Base-by-base conservation (phyloP, 2,113 vertebrate genomes). In the Canis aureus region DNA sequence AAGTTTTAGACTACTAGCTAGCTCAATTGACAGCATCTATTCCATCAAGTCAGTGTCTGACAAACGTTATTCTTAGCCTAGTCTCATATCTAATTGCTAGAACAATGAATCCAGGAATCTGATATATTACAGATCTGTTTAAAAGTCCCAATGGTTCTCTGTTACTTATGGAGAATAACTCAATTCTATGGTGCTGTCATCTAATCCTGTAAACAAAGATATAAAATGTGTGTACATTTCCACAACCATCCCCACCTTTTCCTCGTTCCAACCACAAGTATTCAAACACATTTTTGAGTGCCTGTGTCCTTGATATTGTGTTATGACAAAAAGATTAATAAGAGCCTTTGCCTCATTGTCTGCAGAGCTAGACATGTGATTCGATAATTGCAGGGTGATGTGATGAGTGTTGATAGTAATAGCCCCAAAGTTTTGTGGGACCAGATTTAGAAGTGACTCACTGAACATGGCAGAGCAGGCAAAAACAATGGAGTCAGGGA, bases 391-490 rank as follows among this genome's bases (percentile, higher is more conserved):
- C 35, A 89, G 62, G 7, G 8, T 20, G 94, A 51, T 79, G 8
- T 92, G 62, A 92, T 89, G 62, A 83, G 27, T 79, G 60, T 94
- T 91, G n/a, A 89, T 64, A 73, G 29, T 38, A 79, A 73, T 32
- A 94, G 35, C 16, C 51, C 8, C 69, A 74, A 59, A 59, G 60
- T 92, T 83, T 62, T 73, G 25, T 79, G 17, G 76, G 43, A 89
- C 55, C 79, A 84, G 49, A 92, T 57, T 66, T 89, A 83, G 62
- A 51, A 94, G 53, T 96, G 88, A 88, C 15, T 96, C 83, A 78
- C 12, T 71, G 11, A 92, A 19, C 82, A 57, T 51, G 78, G 32
- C 67, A 78, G 27, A 69, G 23, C 62, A 85, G 49, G 17, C n/a
- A 73, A 55, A 69, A 88, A 51, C n/a, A 64, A 66, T 89, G 55